Percentiles rank a stretch among this genome's conserved stretches.
phyloP scores from a whole-genome alignment of 2,113 vertebrate genomes.

The Percopsis transmontana region DNA sequence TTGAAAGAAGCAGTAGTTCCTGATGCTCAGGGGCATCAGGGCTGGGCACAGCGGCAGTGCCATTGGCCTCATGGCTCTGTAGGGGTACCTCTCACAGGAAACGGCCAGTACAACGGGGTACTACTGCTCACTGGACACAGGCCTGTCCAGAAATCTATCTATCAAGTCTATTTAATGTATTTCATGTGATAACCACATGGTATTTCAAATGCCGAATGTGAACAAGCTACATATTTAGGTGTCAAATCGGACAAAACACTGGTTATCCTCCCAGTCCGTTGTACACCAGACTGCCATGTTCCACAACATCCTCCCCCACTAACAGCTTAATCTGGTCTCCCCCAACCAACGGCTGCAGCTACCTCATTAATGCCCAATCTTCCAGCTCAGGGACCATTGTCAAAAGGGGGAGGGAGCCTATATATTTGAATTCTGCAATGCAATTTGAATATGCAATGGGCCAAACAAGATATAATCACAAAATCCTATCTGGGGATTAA shows the following conservation, averaged over 20 bases:
- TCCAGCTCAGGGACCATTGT: constrained; percentile 67
- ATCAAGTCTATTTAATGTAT: too few species aligned
- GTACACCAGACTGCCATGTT: constrained; percentile 62
- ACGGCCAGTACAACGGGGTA: constrained; percentile 49
- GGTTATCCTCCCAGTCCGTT: constrained; percentile 39
- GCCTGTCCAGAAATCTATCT: neutral
- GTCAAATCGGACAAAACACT: constrained; percentile 36
- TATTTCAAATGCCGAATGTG: neutral
- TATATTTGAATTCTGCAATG: constrained; percentile 62
- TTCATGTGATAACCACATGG: too few species aligned
- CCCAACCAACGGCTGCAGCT: constrained; percentile 65
- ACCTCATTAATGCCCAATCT: constrained; percentile 79
- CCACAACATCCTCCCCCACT: constrained; percentile 68
- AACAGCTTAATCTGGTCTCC: constrained; percentile 76
- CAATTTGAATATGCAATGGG: constrained; percentile 80
- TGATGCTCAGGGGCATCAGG: constrained; percentile 58
- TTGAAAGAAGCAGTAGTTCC: constrained; percentile 56
- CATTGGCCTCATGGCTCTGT: constrained; percentile 54
- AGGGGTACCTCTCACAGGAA: constrained; percentile 53
- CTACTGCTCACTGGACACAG: constrained; percentile 45
- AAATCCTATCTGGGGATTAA: constrained; percentile 72
- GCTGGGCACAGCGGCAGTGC: constrained; percentile 66
- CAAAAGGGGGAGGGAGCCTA: constrained; percentile 57
- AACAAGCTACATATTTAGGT: constrained; percentile 5
- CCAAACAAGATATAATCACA: constrained; percentile 72